Conservation (phyloP, 2,888 invertebrate genomes). For the Cheilosia vernalis region DNA sequence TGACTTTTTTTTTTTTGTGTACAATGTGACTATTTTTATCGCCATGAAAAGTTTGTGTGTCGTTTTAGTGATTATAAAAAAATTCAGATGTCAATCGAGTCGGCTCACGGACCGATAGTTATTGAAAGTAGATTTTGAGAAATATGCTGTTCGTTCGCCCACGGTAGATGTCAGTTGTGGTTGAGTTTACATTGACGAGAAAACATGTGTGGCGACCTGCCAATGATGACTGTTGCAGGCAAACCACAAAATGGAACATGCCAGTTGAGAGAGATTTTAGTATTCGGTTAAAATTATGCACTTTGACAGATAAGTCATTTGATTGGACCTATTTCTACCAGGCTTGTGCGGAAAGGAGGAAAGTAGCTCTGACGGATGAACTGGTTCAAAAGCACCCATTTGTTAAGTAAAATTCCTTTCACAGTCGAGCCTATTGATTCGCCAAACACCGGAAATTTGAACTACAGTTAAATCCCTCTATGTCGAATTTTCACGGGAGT, state of each 20-base stretch:
- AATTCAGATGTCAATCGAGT: background rate
- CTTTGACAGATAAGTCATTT: too few species aligned
- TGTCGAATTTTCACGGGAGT: too few species aligned
- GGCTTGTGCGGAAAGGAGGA: too few species aligned
- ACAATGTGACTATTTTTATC: slow-evolving; percentile 11
- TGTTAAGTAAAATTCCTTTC: too few species aligned
- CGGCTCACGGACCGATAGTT: background rate
- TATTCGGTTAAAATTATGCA: too few species aligned
- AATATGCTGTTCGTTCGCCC: too few species aligned
- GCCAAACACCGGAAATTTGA: too few species aligned
- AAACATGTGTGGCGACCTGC: background rate
- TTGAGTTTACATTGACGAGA: background rate
- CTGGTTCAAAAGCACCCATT: too few species aligned
- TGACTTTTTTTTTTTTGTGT: background rate
- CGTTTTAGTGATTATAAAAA: slow-evolving; percentile 3
- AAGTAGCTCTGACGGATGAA: too few species aligned
- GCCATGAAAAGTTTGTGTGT: slow-evolving; percentile 3
- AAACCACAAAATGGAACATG: background rate
- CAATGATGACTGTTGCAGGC: background rate
- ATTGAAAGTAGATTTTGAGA: background rate
- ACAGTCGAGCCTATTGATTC: too few species aligned
- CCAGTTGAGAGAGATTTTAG: background rate
- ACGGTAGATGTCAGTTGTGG: background rate
- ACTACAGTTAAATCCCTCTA: too few species aligned
- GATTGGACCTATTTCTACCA: too few species aligned